A percentile compares a stretch with the other conserved stretches of the same genome.
Conservation (phyloP, 92 coral and sea anemone genomes). For the Actinostola sp. region DNA sequence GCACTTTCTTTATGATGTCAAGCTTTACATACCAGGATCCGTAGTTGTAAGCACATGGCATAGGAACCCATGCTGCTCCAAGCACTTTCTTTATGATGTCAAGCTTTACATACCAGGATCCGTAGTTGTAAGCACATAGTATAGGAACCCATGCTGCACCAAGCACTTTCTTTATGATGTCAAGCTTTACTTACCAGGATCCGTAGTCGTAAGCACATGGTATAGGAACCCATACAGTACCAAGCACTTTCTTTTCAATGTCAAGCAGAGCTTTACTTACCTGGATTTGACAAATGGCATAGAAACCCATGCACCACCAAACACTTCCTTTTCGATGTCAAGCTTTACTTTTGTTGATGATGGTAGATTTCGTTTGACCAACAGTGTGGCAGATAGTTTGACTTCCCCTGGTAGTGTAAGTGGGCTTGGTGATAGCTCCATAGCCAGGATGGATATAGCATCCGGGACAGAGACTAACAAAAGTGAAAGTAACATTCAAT, state of each 20-base stretch:
- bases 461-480: slow-evolving; percentile 4
- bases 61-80: slow-evolving; percentile 36
- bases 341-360: slow-evolving; percentile 54
- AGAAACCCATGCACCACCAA: slow-evolving; percentile 34
- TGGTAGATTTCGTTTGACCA: slow-evolving; percentile 46
- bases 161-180: slow-evolving; percentile 36
- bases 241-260: slow-evolving; percentile 35
- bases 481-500: too few species aligned
- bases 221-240: slow-evolving; percentile 40
- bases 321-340: slow-evolving; percentile 42
- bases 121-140: slow-evolving; percentile 51
- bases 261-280: slow-evolving; percentile 43
- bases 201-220: slow-evolving; percentile 56
- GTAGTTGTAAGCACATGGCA: slow-evolving; percentile 50
- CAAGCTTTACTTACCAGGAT: slow-evolving; percentile 50
- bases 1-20: slow-evolving; percentile 36
- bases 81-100: slow-evolving; percentile 39
- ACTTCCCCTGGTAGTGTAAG: slow-evolving; percentile 56
- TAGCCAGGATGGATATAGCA: slow-evolving; percentile 27
- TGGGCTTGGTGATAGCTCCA: slow-evolving; percentile 52
- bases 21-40: slow-evolving; percentile 59
- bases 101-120: slow-evolving; percentile 53
- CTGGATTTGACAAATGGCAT: slow-evolving; percentile 68
- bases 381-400: slow-evolving; percentile 51
- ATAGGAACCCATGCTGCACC: slow-evolving; percentile 42